These are phyloP conservation scores for Ammodytes marinus DNA, from an alignment of 2,113 vertebrate species.

Conservation along the genomic window DNA sequence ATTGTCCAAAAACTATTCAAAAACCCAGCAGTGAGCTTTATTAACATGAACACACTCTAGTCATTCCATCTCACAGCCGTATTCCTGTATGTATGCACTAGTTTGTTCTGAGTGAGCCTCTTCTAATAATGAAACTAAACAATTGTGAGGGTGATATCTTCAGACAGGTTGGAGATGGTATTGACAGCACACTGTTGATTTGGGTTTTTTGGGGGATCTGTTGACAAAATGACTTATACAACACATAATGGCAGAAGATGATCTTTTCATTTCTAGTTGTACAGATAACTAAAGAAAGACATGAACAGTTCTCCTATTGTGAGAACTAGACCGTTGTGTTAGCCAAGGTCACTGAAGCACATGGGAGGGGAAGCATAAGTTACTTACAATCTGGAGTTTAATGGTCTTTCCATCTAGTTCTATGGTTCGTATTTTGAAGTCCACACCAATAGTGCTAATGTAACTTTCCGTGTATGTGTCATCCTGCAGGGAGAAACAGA, in stretches of 20 bases:
- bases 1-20: not conserved
- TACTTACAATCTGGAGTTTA: slow-evolving; percentile 99
- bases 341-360: not conserved
- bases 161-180: too few species aligned
- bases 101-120: not conserved
- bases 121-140: not conserved
- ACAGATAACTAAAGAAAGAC: not conserved
- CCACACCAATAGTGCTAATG: slow-evolving; percentile 99
- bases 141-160: not conserved
- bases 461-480: slow-evolving; percentile 99
- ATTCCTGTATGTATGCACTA: not conserved
- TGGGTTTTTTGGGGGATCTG: not conserved
- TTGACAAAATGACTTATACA: not conserved
- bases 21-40: not conserved
- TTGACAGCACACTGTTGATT: not conserved
- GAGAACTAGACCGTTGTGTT: not conserved
- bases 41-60: not conserved
- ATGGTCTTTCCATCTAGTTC: slow-evolving; percentile 99
- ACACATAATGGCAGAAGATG: not conserved
- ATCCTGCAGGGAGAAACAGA: slow-evolving; percentile 86
- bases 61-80: not conserved
- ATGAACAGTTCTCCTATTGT: not conserved
- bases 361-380: not conserved
- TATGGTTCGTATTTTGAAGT: slow-evolving; percentile 99
- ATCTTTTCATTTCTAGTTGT: not conserved